Percentiles rank a stretch among this genome's conserved stretches.
Evolutionary conservation across 1,140 invertebrate species (phyloP).

Genomic region (Scylla paramamosain): DNA sequence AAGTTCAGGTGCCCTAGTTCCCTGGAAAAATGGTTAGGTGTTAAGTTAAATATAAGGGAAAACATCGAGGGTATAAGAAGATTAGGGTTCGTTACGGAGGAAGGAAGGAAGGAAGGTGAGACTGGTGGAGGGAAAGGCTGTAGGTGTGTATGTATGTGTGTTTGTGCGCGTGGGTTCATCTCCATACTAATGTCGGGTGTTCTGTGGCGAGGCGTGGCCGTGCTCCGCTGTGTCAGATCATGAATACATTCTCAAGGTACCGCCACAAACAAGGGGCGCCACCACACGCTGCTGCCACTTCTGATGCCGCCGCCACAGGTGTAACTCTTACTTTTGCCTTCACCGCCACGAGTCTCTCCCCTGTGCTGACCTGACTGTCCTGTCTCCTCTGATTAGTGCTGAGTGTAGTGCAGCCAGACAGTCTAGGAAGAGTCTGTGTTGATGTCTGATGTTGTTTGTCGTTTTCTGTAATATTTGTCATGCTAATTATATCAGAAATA

Average conservation of each 20-base stretch:
- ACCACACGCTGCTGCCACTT: too few species aligned
- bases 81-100: neutral
- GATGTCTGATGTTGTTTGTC: too few species aligned
- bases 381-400: too few species aligned
- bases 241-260: constrained; percentile 12
- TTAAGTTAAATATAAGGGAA: neutral
- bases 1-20: too few species aligned
- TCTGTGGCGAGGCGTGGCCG: neutral
- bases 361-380: too few species aligned
- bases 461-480: too few species aligned
- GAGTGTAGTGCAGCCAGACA: too few species aligned
- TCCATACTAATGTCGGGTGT: neutral
- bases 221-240: neutral
- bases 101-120: neutral
- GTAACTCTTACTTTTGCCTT: neutral
- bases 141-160: neutral
- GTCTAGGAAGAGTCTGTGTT: too few species aligned
- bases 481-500: too few species aligned
- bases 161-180: neutral
- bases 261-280: neutral
- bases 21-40: neutral
- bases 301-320: neutral
- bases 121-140: neutral
- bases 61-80: neutral
- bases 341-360: neutral